Percentiles rank a stretch among this genome's conserved stretches.
phyloP scores from a whole-genome alignment of 2,888 invertebrate genomes.

The Drosophila melanocephala region DNA sequence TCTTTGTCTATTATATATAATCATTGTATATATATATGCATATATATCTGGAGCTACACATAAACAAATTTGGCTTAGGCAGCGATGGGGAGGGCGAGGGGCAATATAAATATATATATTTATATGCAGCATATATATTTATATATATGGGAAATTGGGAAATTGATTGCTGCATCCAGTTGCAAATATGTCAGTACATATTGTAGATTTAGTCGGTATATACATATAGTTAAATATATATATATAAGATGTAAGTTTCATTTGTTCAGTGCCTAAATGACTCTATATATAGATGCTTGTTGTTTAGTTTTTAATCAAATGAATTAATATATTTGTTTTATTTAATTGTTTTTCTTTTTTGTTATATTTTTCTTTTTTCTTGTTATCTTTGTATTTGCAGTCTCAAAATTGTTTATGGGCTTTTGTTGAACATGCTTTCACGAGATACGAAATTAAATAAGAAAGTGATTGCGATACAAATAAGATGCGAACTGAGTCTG shows the following conservation, averaged over 20 bases:
- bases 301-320: conserved; percentile 18
- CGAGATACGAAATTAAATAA: conserved; percentile 26
- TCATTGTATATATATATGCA: conserved; percentile 14
- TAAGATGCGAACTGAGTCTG: conserved; percentile 32
- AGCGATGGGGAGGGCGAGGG: conserved; percentile 24
- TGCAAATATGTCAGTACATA: conserved; percentile 22
- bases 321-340: conserved; percentile 24
- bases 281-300: conserved; percentile 19
- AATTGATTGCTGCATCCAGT: conserved; percentile 17
- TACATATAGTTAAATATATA: conserved; percentile 14
- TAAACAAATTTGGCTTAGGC: conserved; percentile 65
- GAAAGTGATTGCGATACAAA: conserved; percentile 32
- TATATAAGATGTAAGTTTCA: conserved; percentile 29
- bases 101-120: conserved; percentile 10
- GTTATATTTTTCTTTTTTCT: conserved; percentile 13
- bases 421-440: conserved; percentile 43
- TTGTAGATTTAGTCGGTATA: conserved; percentile 25
- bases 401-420: conserved; percentile 79
- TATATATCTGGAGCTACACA: conserved; percentile 40
- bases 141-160: not conserved
- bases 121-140: conserved; percentile 18
- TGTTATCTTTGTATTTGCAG: conserved; percentile 64
- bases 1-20: conserved; percentile 21
- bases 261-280: conserved; percentile 50
- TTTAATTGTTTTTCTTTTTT: conserved; percentile 37